Evolutionary conservation across 1,140 invertebrate genomes (phyloP), one percentile per base, ranked within the genome.

Genomic region (Zaprionus camerounensis): DNA sequence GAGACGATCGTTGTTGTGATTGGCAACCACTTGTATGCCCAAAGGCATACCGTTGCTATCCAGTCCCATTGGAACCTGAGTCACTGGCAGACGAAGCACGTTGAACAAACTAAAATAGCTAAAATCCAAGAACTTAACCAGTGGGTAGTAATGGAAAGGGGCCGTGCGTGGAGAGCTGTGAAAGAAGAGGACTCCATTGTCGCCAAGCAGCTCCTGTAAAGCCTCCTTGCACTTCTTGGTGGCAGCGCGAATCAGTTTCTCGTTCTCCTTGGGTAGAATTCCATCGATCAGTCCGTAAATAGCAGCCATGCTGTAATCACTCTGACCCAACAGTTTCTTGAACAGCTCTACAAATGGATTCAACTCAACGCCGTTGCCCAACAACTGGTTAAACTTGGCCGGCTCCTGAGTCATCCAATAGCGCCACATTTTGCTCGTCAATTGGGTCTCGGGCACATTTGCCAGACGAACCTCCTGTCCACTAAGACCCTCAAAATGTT

Each of bases 51-150:
- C 97, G 28, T 95, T 94, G 1, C 93, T 91, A 83, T 95, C 94
- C 49, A 98, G 92, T 1, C 97, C 97, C 64, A 98, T 91, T 0
- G 94, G 97, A 15, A 96, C 94, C 63, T 98, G 97, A 0, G 96
- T 98, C 1, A 95, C 96, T 7, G 98, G 98, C 15, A 98, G 93
- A 34, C 95, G 95, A 1, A 99, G 92, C 7, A 96, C 96, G 93
- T 99, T 99, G 92, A 99, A 98, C 44, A 99, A 94, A 28, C 95
- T 96, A 93, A 97, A 98, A 92, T 99, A 98, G 7, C 95, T 94
- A 93, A 98, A 98, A 93, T 99, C 98, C 86, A 95, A 97, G 2
- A 97, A 96, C 61, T 96, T 95, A 3, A 97, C 93, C 74, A 97
- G 94, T 38, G 96, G 94, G 55, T 96, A 95, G 90, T 96, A 96